Base-by-base conservation (phyloP, 2,888 invertebrate species). In the Latrodectus elegans region DNA sequence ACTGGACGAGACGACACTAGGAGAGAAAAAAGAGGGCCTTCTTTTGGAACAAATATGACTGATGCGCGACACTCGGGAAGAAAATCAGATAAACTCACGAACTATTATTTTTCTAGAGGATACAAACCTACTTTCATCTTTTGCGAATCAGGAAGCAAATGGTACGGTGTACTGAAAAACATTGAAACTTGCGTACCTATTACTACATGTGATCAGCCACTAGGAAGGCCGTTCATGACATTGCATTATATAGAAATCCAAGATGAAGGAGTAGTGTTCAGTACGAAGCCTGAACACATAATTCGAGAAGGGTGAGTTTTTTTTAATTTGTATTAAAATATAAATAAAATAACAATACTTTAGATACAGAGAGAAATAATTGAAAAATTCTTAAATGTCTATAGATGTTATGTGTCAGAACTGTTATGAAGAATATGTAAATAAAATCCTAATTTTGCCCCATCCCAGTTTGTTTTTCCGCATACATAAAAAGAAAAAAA, bases 271-370 rank as follows among this genome's bases (percentile, higher is more conserved):
- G 51, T 80, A 1, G 75, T 80, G 3, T 86, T 80, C n/a, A 51
- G 80, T 9, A 52, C 80, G 0, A 80, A 55, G 11, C 10, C 26
- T n/a, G 80, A 84, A 22, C 55, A 64, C 10, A 80, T 53, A 4
- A 68, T 80, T 10, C 51, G 60, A 12, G 17, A 70, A 64, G 76
- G 85, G 80, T 86, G 22, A 75, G 85, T 79, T n/a, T 12, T n/a
- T 12, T 55, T 17, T 55, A 14, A 22, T 60, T 51, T 60, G 4
- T 10, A 55, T 55, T 10, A 60, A 6, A 38, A 4, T 38, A 38
- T 38, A 4, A 38, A 4, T 1, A 2, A 38, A 38, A 38, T 38
- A 38, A 38, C 38, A 38, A 38, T 38, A 38, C 4, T 38, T 6
- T 0, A 38, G 6, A 38, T 38, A 38, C 6, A 4, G 38, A 38